A percentile compares a stretch with the other conserved stretches of the same genome.
Evolutionary conservation across 2,888 invertebrate species (phyloP).

Genomic region (Chloroclystis v-ata): DNA sequence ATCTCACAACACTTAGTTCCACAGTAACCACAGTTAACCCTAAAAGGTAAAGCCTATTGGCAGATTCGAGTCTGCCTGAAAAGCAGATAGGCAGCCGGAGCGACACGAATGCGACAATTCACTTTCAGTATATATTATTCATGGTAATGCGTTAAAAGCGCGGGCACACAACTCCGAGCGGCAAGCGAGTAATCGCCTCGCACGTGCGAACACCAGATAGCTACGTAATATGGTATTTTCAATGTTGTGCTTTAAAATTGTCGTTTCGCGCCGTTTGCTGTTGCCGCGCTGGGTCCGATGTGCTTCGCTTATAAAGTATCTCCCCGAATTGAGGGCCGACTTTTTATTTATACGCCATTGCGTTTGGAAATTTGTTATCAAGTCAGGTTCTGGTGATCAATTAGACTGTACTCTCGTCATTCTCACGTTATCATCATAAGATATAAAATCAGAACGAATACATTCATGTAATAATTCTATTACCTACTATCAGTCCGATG

Average conservation of each 20-base stretch:
- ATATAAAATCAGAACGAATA: no score
- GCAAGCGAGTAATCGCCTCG: conserved; percentile 65
- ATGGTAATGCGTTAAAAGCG: conserved; percentile 77
- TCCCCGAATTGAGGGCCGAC: conserved; percentile 52
- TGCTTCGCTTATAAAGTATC: conserved; percentile 70
- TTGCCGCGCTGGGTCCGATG: conserved; percentile 55
- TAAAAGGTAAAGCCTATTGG: conserved; percentile 70
- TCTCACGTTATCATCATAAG: no score
- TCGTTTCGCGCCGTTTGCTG: conserved; percentile 73
- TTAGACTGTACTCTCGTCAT: conserved; percentile 23
- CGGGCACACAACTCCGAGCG: conserved; percentile 53
- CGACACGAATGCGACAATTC: conserved; percentile 76
- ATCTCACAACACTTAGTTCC: no score
- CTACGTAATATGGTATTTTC: conserved; percentile 60
- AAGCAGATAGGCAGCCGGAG: conserved; percentile 65
- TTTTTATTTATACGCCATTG: conserved; percentile 51
- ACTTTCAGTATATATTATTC: conserved; percentile 77
- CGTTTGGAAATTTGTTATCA: conserved; percentile 38
- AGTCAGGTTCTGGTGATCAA: conserved; percentile 24
- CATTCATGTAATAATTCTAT: no score
- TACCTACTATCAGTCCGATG: no score
- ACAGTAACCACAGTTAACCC: no score
- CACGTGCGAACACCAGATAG: conserved; percentile 63
- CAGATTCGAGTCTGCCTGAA: conserved; percentile 57
- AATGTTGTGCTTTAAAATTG: conserved; percentile 74